Conservation (phyloP, 1,140 invertebrate genomes). For the Pogonomyrmex barbatus region DNA sequence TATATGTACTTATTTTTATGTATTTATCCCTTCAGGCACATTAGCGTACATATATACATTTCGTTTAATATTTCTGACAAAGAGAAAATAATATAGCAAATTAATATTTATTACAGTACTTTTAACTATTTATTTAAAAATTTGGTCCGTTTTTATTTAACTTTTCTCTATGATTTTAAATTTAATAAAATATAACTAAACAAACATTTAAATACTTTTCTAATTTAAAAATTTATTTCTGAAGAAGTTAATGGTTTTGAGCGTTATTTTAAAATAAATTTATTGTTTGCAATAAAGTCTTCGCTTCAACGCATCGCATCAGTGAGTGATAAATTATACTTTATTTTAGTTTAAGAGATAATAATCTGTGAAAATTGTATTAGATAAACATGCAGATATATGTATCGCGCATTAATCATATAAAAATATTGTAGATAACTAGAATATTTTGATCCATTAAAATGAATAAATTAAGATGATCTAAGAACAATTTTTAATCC, state of each 20-base stretch:
- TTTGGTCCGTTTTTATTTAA: background rate
- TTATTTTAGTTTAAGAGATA: background rate
- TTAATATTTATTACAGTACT: background rate
- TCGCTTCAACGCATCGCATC: background rate
- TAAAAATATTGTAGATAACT: background rate
- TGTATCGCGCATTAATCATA: background rate
- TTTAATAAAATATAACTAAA: background rate
- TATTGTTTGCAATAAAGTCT: background rate
- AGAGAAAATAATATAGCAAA: background rate
- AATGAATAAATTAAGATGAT: background rate
- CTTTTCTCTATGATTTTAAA: conserved; percentile 5
- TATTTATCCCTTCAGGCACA: background rate
- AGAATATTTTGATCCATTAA: background rate
- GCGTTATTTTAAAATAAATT: background rate
- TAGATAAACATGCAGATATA: background rate
- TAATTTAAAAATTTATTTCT: background rate
- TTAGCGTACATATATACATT: background rate
- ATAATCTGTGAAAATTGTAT: background rate
- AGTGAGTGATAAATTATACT: background rate
- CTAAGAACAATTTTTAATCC: background rate
- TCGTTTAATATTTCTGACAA: conserved; percentile 7
- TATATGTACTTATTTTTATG: background rate
- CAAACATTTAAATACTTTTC: background rate
- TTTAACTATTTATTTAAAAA: conserved; percentile 1
- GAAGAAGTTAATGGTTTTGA: background rate